Conservation (phyloP, 2,888 invertebrate genomes). For the Conistra vaccinii region DNA sequence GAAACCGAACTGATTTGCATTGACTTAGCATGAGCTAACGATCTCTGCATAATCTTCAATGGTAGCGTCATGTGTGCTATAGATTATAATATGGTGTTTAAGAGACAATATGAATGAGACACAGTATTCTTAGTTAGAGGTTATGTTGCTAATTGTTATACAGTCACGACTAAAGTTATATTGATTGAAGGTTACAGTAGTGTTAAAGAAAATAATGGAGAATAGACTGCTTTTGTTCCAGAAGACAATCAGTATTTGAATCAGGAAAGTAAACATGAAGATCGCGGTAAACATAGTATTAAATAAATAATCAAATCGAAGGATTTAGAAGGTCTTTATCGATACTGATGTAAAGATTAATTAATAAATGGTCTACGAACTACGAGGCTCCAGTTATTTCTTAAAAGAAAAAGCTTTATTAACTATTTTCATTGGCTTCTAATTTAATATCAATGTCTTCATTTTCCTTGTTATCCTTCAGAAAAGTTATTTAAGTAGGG, state of each 20-base stretch:
- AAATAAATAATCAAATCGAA: slow-evolving; percentile 9
- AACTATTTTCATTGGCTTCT: background rate
- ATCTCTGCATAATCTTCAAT: slow-evolving; percentile 43
- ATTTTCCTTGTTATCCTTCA: background rate
- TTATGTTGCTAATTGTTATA: slow-evolving; percentile 40
- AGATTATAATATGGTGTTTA: slow-evolving; percentile 36
- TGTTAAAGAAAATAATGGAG: slow-evolving; percentile 9
- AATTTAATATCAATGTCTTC: background rate
- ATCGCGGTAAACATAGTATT: background rate
- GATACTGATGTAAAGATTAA: background rate
- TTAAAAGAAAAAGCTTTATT: background rate
- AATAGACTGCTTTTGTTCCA: background rate
- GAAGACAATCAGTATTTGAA: background rate
- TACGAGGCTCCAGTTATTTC: background rate
- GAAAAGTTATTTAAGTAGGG: background rate
- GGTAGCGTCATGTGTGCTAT: slow-evolving; percentile 35
- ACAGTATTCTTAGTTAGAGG: slow-evolving; percentile 41
- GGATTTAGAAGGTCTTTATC: background rate
- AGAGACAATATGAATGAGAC: slow-evolving; percentile 35
- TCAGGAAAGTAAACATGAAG: slow-evolving; percentile 3
- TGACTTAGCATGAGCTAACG: slow-evolving; percentile 49
- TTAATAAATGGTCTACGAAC: too few relatives aligned
- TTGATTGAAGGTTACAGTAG: slow-evolving; percentile 18
- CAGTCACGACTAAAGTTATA: slow-evolving; percentile 41
- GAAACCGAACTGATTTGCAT: slow-evolving; percentile 62